A percentile compares a stretch with the other conserved stretches of the same genome.
Conservation (phyloP, 35 echinoderm and acorn worm species). For the Anneissia japonica region DNA sequence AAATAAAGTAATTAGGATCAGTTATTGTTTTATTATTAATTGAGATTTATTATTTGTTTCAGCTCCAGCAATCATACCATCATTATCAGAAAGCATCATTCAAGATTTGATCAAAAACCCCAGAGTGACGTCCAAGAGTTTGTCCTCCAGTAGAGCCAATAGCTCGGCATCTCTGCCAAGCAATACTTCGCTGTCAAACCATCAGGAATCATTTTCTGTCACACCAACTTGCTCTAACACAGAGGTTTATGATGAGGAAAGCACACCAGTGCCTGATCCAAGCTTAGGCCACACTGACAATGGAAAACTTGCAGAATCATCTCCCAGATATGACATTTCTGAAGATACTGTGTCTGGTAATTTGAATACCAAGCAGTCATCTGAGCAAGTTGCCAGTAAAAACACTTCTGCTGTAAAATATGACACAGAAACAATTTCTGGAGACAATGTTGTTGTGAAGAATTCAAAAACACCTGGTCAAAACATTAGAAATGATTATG, state of each 20-base stretch:
- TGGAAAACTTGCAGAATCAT: neutral
- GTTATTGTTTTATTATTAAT: no score
- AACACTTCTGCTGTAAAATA: no score
- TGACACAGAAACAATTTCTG: no score
- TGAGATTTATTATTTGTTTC: no score
- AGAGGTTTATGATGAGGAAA: neutral
- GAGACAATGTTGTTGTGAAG: no score
- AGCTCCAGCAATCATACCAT: neutral
- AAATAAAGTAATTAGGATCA: no score
- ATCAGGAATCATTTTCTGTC: neutral
- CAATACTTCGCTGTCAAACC: neutral
- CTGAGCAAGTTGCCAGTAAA: no score
- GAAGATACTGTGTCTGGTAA: neutral
- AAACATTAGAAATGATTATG: no score
- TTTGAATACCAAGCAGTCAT: no score
- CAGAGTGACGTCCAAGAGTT: slow-evolving; percentile 27
- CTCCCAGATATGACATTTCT: neutral
- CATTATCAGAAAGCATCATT: slow-evolving; percentile 41
- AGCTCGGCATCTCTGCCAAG: neutral
- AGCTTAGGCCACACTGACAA: neutral
- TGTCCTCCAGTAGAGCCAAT: neutral
- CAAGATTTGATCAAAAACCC: slow-evolving; percentile 79
- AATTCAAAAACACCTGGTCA: no score
- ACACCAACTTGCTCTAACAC: neutral
- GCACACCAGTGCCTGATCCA: neutral